Conservation (phyloP, 2,888 invertebrate species). For the Ormyrus pomaceus region DNA sequence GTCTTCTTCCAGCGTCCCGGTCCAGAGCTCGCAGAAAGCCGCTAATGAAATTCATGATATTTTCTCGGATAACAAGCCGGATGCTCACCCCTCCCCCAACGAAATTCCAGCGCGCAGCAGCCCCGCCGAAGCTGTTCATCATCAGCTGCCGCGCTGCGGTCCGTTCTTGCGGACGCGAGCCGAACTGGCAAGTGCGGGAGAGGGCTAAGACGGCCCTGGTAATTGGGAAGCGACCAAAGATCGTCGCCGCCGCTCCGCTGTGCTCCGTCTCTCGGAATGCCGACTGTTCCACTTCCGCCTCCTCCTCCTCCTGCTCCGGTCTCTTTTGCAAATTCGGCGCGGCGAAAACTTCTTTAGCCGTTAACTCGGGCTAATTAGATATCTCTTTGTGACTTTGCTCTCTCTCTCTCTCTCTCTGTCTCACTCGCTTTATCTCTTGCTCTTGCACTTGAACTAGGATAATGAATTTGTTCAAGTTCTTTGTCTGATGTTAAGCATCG, state of each 20-base stretch:
- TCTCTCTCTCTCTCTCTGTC: not conserved
- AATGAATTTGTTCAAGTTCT: no score
- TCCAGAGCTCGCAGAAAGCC: not conserved
- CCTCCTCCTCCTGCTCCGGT: no score
- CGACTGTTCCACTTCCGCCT: not conserved
- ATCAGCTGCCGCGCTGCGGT: conserved; percentile 12
- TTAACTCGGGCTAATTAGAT: conserved; percentile 34
- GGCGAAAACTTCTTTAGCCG: conserved; percentile 31
- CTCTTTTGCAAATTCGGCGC: no score
- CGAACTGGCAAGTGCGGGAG: not conserved
- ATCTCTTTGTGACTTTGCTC: not conserved
- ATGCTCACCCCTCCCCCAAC: not conserved
- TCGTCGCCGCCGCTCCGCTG: not conserved
- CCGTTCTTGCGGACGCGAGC: conserved; percentile 3
- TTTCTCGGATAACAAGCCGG: conserved; percentile 19
- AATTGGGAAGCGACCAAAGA: conserved; percentile 40
- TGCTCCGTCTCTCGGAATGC: conserved; percentile 6
- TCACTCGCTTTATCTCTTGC: no score
- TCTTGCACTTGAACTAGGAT: no score
- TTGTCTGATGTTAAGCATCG: conserved; percentile 1
- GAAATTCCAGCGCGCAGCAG: conserved; percentile 31
- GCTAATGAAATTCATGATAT: conserved; percentile 27
- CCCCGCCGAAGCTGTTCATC: conserved; percentile 35
- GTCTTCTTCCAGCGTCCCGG: not conserved
- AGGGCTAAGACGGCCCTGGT: not conserved